A percentile compares a stretch with the other conserved stretches of the same genome.
Conservation (phyloP, 2,888 invertebrate genomes). For the Acanthosepion lycidas region DNA sequence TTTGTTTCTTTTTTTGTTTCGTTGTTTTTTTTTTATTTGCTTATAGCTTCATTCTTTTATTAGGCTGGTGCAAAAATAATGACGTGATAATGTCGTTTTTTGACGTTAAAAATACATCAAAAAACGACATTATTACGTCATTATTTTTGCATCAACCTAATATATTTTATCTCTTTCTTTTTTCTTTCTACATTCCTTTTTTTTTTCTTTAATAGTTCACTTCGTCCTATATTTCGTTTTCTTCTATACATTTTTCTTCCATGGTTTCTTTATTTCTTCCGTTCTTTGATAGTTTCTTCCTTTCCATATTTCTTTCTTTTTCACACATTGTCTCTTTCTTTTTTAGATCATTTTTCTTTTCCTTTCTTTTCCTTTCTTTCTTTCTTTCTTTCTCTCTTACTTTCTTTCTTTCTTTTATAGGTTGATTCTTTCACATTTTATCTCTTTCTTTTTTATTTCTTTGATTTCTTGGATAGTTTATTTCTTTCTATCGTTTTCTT, state of each 20-base stretch:
- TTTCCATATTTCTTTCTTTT: background rate
- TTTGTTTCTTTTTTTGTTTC: background rate
- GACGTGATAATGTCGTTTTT: too few species aligned
- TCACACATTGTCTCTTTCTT: background rate
- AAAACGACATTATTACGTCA: too few species aligned
- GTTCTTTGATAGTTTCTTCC: background rate
- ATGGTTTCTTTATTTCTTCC: too few species aligned
- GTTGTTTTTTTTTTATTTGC: background rate
- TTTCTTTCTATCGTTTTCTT: background rate
- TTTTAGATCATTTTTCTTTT: background rate
- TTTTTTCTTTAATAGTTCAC: background rate
- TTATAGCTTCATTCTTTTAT: background rate
- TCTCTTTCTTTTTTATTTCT: background rate
- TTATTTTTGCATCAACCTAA: too few species aligned
- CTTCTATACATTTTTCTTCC: too few species aligned
- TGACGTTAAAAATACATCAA: too few species aligned
- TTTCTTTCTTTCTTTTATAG: background rate
- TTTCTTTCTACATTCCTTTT: background rate
- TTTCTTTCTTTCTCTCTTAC: background rate
- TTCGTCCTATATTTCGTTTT: background rate
- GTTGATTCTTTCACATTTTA: background rate
- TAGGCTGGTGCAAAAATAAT: too few species aligned
- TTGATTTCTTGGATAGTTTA: too few species aligned
- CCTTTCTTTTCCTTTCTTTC: background rate
- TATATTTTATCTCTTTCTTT: background rate